Conservation (phyloP, 2,797 vertebrate species). For the Manis pentadactyla region DNA sequence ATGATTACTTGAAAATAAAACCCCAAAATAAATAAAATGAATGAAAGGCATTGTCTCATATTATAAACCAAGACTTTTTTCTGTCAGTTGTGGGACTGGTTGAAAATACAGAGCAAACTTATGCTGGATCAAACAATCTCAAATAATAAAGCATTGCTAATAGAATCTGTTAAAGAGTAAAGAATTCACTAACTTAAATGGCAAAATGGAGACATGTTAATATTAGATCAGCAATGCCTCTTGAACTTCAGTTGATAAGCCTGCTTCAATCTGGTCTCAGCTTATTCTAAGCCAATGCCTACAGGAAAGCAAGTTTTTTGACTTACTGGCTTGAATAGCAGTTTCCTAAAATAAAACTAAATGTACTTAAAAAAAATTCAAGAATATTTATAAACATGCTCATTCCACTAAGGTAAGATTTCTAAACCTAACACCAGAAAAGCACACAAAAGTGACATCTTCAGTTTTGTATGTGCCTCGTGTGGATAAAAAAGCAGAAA, state of each 20-base stretch:
- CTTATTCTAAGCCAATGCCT: constrained; percentile 9
- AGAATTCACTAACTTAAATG: not conserved
- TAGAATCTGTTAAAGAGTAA: constrained; percentile 32
- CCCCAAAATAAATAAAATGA: constrained; percentile 23
- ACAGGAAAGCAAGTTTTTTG: constrained; percentile 37
- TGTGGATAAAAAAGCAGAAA: constrained; percentile 33
- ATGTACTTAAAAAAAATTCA: not conserved
- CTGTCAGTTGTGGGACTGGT: not conserved
- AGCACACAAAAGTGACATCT: constrained; percentile 2
- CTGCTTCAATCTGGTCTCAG: constrained; percentile 24
- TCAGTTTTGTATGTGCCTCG: constrained; percentile 32
- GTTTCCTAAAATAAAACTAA: constrained; percentile 58
- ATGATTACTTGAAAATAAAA: constrained; percentile 44
- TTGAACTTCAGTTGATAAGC: constrained; percentile 28
- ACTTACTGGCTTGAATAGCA: constrained; percentile 3
- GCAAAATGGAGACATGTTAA: constrained; percentile 43
- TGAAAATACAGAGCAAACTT: constrained; percentile 3
- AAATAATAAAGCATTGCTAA: constrained; percentile 32
- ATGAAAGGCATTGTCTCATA: not conserved
- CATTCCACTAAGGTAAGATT: constrained; percentile 48
- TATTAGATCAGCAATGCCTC: constrained; percentile 14
- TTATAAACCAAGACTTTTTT: not conserved
- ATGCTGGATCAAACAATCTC: not conserved
- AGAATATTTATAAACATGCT: constrained; percentile 49
- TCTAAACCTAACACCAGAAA: constrained; percentile 39